Evolutionary conservation across 2,113 vertebrate genomes (phyloP), one percentile per base, ranked within the genome.

Genomic region (Erinaceus europaeus): DNA sequence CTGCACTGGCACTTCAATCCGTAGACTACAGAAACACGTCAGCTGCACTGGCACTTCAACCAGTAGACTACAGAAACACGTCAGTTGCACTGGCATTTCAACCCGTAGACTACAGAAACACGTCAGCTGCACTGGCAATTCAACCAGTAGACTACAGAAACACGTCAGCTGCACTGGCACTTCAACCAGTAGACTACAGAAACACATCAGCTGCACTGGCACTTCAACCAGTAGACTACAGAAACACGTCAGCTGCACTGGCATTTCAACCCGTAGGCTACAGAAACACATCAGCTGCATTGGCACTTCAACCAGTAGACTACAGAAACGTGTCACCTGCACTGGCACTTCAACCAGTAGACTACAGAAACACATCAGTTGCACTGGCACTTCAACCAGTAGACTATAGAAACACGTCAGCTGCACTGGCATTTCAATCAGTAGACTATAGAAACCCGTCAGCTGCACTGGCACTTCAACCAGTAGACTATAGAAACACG

Each of bases 251-350:
- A 3, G 12, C 9, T 50, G 1, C 5, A 80, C 29, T 48, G 36
- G 17, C 11, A 1, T 17, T 6, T 9, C 32, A 52, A 17, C 14
- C n/a, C 32, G 6, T 2, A 32, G 9, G 73, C 6, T 53, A 62
- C 0, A 40, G n/a, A n/a, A n/a, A n/a, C n/a, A n/a, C n/a, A n/a
- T n/a, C 0, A 3, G 12, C 9, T 50, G 1, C 5, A 80, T 27
- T 48, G 36, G 17, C 11, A 1, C 13, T 6, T 9, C 32, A 52
- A 17, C 14, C n/a, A 38, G 6, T 2, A 32, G 9, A 77, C 6
- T 53, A 62, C 0, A 40, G n/a, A n/a, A n/a, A n/a, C n/a, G n/a
- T n/a, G n/a, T n/a, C 0, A 3, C 12, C 9, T 50, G 1, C 5
- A 80, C 29, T 48, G 36, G 17, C 11, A 1, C 13, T 6, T 9